These are phyloP conservation scores for Knipowitschia caucasica DNA, from an alignment of 2,797 vertebrate genomes.

Conservation along the genomic window DNA sequence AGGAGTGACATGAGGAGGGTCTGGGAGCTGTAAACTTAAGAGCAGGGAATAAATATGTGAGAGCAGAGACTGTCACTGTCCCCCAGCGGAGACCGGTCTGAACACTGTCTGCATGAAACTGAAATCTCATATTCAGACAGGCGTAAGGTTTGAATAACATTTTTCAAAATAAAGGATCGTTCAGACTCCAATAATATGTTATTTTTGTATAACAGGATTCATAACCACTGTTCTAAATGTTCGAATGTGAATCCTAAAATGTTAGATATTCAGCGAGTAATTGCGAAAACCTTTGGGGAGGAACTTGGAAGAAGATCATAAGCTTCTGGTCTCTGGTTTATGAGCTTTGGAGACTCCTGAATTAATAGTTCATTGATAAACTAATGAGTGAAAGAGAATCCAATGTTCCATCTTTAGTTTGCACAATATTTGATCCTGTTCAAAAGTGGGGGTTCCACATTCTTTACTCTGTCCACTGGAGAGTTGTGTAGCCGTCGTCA, in stretches of 20 bases:
- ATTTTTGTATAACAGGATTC: no score
- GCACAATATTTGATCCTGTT: neutral
- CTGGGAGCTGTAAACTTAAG: constrained; percentile 26
- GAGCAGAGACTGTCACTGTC: constrained; percentile 40
- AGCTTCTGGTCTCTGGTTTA: no score
- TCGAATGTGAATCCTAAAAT: no score
- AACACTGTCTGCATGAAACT: constrained; percentile 1
- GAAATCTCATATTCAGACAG: neutral
- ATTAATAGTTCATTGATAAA: neutral
- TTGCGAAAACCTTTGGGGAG: no score
- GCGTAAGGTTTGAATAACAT: no score
- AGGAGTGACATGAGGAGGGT: constrained; percentile 47
- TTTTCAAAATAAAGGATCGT: no score
- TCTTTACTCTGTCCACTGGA: neutral
- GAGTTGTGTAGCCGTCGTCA: neutral
- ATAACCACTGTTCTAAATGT: no score
- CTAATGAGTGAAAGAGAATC: neutral
- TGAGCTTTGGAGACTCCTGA: no score
- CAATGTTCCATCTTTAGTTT: neutral
- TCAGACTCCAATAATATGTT: no score
- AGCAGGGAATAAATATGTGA: constrained; percentile 34
- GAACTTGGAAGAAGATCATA: no score
- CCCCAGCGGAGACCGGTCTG: constrained; percentile 58
- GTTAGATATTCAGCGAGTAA: no score
- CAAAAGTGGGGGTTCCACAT: neutral